Evolutionary conservation across 2,113 vertebrate species (phyloP).

Genomic region (Nyctereutes procyonoides): DNA sequence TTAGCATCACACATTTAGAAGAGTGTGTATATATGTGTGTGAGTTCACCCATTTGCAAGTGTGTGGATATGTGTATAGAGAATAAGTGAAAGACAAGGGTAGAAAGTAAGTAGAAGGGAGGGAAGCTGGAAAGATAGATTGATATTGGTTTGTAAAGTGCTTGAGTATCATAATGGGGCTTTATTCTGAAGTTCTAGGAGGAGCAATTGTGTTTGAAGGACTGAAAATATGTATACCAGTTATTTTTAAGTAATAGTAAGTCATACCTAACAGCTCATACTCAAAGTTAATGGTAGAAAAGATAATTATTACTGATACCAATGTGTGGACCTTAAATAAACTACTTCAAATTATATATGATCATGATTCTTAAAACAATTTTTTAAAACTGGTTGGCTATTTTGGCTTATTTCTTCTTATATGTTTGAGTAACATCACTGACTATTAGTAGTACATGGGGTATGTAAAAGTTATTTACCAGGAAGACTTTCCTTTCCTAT

Average conservation of each 20-base stretch:
- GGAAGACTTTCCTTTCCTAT: conserved; percentile 3
- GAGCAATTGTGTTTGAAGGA: background rate
- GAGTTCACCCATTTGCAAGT: background rate
- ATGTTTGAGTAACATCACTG: conserved; percentile 22
- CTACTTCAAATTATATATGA: background rate
- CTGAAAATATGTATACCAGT: background rate
- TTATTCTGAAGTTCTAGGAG: background rate
- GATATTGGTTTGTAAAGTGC: background rate
- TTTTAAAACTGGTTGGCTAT: background rate
- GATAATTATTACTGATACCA: background rate
- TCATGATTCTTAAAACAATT: background rate
- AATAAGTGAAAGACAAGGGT: background rate
- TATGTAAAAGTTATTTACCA: conserved; percentile 4
- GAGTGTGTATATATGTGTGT: background rate
- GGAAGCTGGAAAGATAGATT: background rate
- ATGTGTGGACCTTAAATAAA: background rate
- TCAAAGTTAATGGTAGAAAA: background rate
- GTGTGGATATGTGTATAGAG: background rate
- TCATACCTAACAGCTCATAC: background rate
- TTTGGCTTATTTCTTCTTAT: background rate
- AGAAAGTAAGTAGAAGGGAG: background rate
- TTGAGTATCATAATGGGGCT: background rate
- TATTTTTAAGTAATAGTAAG: background rate
- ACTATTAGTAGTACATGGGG: background rate
- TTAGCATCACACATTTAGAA: background rate